phyloP scores from a whole-genome alignment of 2,888 invertebrate species.

The Mimas tiliae region DNA sequence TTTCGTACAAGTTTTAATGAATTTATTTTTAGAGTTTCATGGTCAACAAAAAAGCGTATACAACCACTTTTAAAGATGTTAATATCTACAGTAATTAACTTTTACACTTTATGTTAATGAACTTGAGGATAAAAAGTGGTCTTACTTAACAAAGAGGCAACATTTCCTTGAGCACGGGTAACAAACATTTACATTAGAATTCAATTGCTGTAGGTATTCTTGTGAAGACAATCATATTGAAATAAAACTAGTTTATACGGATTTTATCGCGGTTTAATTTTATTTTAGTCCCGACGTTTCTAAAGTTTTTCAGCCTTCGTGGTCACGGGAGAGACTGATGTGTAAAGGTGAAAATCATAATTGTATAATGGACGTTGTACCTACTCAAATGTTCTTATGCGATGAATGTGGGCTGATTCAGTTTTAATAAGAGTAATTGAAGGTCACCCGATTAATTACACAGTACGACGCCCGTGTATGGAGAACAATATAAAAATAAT shows the following conservation, averaged over 20 bases:
- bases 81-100: constrained; percentile 51
- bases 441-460: constrained; percentile 52
- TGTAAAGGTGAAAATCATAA: too few species aligned
- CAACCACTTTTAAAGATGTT: constrained; percentile 43
- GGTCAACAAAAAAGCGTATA: constrained; percentile 34
- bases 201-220: constrained; percentile 36
- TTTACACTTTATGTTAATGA: constrained; percentile 58
- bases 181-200: constrained; percentile 52
- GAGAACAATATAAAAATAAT: constrained; percentile 43
- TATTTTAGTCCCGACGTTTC: too few species aligned
- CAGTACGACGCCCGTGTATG: constrained; percentile 38
- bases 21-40: constrained; percentile 32
- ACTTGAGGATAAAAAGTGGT: constrained; percentile 49
- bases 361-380: constrained; percentile 51
- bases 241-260: too few species aligned
- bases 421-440: constrained; percentile 59
- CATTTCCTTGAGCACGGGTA: constrained; percentile 71
- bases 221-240: constrained; percentile 47
- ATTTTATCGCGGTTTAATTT: too few species aligned
- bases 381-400: constrained; percentile 57
- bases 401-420: constrained; percentile 57
- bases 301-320: too few species aligned
- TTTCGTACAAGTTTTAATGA: constrained; percentile 13
- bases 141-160: constrained; percentile 54
- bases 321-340: too few species aligned